These are phyloP conservation scores for Callionymus lyra DNA, from an alignment of 2,113 vertebrate genomes.

Conservation along the genomic window DNA sequence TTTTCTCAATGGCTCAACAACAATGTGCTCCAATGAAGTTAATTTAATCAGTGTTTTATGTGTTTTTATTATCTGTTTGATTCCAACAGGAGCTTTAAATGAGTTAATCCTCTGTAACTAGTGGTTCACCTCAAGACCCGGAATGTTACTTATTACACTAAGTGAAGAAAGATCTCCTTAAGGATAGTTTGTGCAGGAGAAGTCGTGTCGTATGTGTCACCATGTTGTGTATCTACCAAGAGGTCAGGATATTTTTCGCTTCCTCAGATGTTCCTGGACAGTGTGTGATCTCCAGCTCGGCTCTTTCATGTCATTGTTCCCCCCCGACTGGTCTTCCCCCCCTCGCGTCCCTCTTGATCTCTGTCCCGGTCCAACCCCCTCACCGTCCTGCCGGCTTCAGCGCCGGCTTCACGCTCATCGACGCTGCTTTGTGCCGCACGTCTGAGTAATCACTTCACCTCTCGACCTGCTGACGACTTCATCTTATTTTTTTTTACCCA, in stretches of 20 bases:
- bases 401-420: slow-evolving; percentile 5
- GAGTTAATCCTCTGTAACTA: too few relatives aligned
- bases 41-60: too few relatives aligned
- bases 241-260: slow-evolving; percentile 58
- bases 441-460: neutral
- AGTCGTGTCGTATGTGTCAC: slow-evolving; percentile 10
- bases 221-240: slow-evolving; percentile 20
- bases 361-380: slow-evolving; percentile 15
- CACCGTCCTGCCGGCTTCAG: slow-evolving; percentile 13
- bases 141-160: too few relatives aligned
- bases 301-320: slow-evolving; percentile 68
- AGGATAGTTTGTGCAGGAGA: too few relatives aligned
- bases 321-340: slow-evolving; percentile 21
- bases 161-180: too few relatives aligned
- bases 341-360: slow-evolving; percentile 47
- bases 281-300: slow-evolving; percentile 53
- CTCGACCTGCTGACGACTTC: too few relatives aligned
- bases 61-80: too few relatives aligned
- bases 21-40: too few relatives aligned
- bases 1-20: too few relatives aligned
- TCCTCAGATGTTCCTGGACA: slow-evolving; percentile 55
- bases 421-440: neutral
- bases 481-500: too few relatives aligned
- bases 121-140: too few relatives aligned
- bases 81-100: too few relatives aligned